Evolutionary conservation across 2,113 vertebrate genomes (phyloP), one percentile per base, ranked within the genome.

Genomic region (Plecturocebus donacophilus): DNA sequence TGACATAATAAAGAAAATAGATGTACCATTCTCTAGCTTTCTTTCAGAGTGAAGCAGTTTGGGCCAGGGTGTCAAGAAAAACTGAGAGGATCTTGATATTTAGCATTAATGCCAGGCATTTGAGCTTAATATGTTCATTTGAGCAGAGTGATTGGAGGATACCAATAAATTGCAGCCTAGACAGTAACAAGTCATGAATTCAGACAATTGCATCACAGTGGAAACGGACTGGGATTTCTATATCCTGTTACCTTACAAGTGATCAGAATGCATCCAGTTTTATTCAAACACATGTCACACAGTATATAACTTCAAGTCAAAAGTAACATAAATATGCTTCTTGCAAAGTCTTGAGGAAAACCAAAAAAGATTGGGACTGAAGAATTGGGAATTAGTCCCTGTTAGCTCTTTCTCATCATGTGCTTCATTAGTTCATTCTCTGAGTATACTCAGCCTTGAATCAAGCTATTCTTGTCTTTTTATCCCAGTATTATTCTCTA

Each of bases 1-100:
- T 92, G 35, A 77, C 94, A 25, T 92, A 96, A 96, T 96, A 98
- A 95, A 95, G 90, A 91, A 97, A 96, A 94, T 87, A 86, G 68
- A 87, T 71, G 54, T 94, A 70, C 93, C 61, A 84, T 89, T 87
- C 8, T 91, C 71, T 68, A 32, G 75, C 54, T 91, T 54, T 94
- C 38, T 91, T 96, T 96, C 47, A 58, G 61, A 94, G 77, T 76
- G 54, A 71, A 96, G 61, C 47, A 90, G 32, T 84, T 93, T 76
- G 64, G 70, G 64, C 38, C 86, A 95, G 58, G 32, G 84, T 49
- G 35, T 10, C 68, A 94, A 68, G 13, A 70, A 76, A 90, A 35
- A 87, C 32, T 14, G 23, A 76, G 79, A 83, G 56, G n/a, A 25
- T 52, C 35, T 96, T 70, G 82, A 23, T n/a, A 76, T 86, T 75